Evolutionary conservation across 2,888 invertebrate genomes (phyloP), one percentile per base, ranked within the genome.

Genomic region (Cetonia aurata): DNA sequence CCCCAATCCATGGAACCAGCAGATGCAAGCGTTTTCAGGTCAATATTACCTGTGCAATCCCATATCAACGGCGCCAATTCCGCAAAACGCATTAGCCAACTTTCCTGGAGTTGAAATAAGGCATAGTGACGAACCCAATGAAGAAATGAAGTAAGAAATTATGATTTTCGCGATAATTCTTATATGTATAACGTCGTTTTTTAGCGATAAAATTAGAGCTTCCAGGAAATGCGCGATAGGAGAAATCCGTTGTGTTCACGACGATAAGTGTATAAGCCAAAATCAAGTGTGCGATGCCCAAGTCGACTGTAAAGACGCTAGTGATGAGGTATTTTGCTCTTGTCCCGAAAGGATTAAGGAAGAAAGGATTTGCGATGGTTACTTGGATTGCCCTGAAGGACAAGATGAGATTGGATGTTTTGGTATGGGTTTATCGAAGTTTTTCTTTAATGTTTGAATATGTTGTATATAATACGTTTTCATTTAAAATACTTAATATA

Each of bases 241-340:
- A 15, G 78, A 84, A 73, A 77, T 77, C 53, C 78, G 79, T 41
- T 85, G 85, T 72, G 72, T 75, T 6, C 83, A 85, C 77, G 80
- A 80, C 12, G 79, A 78, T 15, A 71, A 86, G 76, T 93, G 91
- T 80, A 87, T 93, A 69, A 85, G 83, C 59, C 33, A 68, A 0
- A 85, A 87, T 0, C 88, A 89, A 75, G 85, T 95, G 3, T 96
- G 95, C 80, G 93, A 95, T 79, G 93, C 93, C 0, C 85, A 89
- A 6, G 85, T 93, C 6, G 91, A 95, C 79, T 95, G 95, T 79
- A 85, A 88, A 73, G 94, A 95, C 79, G 90, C 91, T 74, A 90
- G 89, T 66, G 95, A 95, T 77, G 95, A 95, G 80, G 88, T 88
- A 73, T 90, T 90, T n/a, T 93, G 94, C 79, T 86, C 86, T 70